Evolutionary conservation across 2,797 vertebrate genomes (phyloP).

Genomic region (Argyrosomus regius): DNA sequence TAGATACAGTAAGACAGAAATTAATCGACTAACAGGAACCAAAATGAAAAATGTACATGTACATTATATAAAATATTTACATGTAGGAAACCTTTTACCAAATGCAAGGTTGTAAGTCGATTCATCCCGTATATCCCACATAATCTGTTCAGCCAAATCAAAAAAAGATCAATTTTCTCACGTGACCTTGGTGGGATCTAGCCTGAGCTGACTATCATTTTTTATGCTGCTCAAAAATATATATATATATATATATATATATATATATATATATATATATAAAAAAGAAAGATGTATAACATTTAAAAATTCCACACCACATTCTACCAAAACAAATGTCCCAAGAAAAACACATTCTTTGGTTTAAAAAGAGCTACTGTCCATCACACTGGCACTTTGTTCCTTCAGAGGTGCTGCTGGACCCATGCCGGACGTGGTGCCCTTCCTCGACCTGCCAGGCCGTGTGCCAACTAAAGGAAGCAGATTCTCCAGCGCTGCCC

Average conservation of each 20-base stretch:
- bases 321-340: background rate
- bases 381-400: slow-evolving; percentile 21
- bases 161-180: background rate
- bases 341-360: background rate
- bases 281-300: too few species aligned
- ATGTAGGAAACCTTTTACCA: background rate
- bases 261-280: too few species aligned
- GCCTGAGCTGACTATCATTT: background rate
- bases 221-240: background rate
- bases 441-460: slow-evolving; percentile 96
- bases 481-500: slow-evolving; percentile 87
- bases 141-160: background rate
- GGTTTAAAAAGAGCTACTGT: background rate
- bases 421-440: slow-evolving; percentile 98
- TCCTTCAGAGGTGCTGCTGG: slow-evolving; percentile 93
- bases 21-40: background rate
- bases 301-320: background rate
- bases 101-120: background rate
- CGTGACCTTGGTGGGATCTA: background rate
- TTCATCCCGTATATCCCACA: background rate
- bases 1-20: background rate
- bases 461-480: slow-evolving; percentile 95
- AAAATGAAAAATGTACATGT: background rate
- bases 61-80: background rate
- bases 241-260: too few species aligned